phyloP scores from a whole-genome alignment of 2,888 invertebrate species.

The Harpalus rufipes region DNA sequence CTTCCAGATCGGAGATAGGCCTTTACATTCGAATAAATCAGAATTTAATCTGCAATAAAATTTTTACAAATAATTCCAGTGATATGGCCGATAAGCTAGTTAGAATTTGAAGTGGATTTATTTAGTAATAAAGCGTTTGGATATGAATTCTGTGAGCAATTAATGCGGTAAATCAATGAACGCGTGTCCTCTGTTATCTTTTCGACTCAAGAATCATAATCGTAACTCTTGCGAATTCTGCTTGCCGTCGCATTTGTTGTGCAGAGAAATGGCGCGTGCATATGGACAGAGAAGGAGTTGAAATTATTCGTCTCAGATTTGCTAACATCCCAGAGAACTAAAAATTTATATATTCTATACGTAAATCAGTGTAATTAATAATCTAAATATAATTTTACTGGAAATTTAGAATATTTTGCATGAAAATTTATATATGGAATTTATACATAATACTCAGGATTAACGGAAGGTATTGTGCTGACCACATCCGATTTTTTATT shows the following conservation, averaged over 20 bases:
- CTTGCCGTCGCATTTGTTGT: background rate
- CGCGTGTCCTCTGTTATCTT: background rate
- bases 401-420: too few relatives aligned
- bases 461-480: too few relatives aligned
- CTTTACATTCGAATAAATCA: slow-evolving; percentile 62
- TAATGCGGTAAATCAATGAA: background rate
- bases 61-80: too few relatives aligned
- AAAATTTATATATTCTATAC: too few relatives aligned
- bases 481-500: too few relatives aligned
- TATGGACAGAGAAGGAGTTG: background rate
- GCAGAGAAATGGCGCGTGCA: background rate
- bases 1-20: slow-evolving; percentile 60
- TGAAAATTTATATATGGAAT: too few relatives aligned
- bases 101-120: background rate
- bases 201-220: background rate
- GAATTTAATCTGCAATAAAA: slow-evolving; percentile 47
- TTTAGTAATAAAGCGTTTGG: background rate
- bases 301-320: background rate
- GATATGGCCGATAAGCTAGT: background rate
- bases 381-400: too few relatives aligned
- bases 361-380: too few relatives aligned
- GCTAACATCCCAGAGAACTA: too few relatives aligned
- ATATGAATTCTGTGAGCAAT: slow-evolving; percentile 1
- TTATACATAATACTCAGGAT: too few relatives aligned
- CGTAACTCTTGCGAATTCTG: background rate